phyloP scores from a whole-genome alignment of 2,888 invertebrate species.

The Tromatobia lineatoria region DNA sequence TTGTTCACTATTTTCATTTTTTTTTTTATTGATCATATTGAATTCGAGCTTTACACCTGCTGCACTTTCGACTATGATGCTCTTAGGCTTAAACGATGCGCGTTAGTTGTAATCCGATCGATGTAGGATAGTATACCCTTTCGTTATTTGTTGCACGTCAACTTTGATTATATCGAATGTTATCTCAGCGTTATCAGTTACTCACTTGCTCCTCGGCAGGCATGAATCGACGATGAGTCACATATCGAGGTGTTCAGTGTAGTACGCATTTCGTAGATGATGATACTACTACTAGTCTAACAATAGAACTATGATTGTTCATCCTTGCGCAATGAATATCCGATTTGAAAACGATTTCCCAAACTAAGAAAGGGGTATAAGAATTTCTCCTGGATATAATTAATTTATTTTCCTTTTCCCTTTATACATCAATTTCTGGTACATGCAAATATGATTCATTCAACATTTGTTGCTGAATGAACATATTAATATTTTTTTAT shows the following conservation, averaged over 20 bases:
- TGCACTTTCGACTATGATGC: constrained; percentile 9
- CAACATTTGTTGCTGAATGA: too few relatives aligned
- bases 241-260: constrained; percentile 46
- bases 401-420: neutral
- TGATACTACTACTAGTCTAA: constrained; percentile 24
- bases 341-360: neutral
- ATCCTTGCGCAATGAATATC: neutral
- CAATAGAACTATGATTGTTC: constrained; percentile 30
- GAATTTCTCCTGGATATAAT: neutral
- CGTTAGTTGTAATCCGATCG: constrained; percentile 31
- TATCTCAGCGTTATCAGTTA: constrained; percentile 82
- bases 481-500: too few relatives aligned
- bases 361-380: neutral
- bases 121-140: constrained; percentile 35
- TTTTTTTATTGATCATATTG: neutral
- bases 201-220: constrained; percentile 69
- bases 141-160: constrained; percentile 69
- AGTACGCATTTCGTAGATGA: constrained; percentile 57
- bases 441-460: too few relatives aligned
- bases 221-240: constrained; percentile 77
- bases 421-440: too few relatives aligned
- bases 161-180: constrained; percentile 72
- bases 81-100: neutral
- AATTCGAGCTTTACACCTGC: neutral
- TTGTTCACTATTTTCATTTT: neutral